A percentile compares a stretch with the other conserved stretches of the same genome.
phyloP scores from a whole-genome alignment of 2,888 invertebrate genomes.

The Corbicula japonica region DNA sequence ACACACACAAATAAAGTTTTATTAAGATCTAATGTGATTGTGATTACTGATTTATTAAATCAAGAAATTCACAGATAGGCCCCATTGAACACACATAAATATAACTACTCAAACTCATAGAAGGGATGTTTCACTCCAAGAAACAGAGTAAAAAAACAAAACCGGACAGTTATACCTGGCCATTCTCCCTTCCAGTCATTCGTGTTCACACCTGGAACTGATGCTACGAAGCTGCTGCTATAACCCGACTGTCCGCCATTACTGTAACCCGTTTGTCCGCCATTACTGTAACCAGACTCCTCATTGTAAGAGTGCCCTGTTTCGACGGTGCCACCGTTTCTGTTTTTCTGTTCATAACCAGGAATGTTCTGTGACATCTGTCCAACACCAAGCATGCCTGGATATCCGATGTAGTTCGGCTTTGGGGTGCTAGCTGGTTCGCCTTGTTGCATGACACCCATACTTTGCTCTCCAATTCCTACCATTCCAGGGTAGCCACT shows the following conservation, averaged over 20 bases:
- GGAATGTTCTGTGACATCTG: too few relatives aligned
- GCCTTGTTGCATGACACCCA: constrained; percentile 5
- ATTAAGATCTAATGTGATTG: too few relatives aligned
- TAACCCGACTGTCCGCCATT: too few relatives aligned
- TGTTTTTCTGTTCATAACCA: too few relatives aligned
- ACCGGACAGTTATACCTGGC: constrained; percentile 33
- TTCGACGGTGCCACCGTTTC: too few relatives aligned
- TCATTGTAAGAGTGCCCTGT: neutral
- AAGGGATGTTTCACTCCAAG: neutral
- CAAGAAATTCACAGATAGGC: too few relatives aligned
- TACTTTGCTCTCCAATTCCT: constrained; percentile 6
- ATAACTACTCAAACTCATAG: neutral
- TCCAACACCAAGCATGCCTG: constrained; percentile 34
- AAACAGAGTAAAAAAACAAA: neutral
- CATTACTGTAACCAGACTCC: neutral
- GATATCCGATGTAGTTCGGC: constrained; percentile 21
- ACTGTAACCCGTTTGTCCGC: neutral
- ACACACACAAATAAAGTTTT: too few relatives aligned
- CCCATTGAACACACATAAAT: too few relatives aligned
- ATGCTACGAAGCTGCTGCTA: neutral
- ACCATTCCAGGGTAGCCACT: constrained; percentile 28
- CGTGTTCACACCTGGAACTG: neutral
- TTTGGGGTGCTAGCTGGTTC: neutral
- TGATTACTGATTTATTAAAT: too few relatives aligned
- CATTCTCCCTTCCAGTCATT: constrained; percentile 54